Evolutionary conservation across 2,113 vertebrate genomes (phyloP), one percentile per base, ranked within the genome.

Genomic region (Entosphenus tridentatus): DNA sequence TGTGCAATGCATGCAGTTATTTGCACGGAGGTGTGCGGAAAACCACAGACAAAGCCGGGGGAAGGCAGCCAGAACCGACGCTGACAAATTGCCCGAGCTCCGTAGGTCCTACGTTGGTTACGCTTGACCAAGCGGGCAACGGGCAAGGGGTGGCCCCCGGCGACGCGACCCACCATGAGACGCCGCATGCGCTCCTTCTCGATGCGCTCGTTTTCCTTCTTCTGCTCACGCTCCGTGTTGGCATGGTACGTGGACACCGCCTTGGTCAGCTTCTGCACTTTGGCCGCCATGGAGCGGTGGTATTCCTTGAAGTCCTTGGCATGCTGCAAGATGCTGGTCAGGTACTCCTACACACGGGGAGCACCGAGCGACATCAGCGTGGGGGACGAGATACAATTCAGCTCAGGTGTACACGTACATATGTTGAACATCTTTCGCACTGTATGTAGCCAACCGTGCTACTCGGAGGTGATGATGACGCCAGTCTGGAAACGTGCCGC

Each of bases 291-390:
- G 0, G 89, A 92, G 57, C 89, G 83, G 70, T 97, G 92, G 74
- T 89, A 97, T 39, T 97, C 92, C 75, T 95, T 97, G 75, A 97
- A 97, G 72, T 97, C 92, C 78, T 97, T 97, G 68, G 92, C 92
- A 1, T 97, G 92, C 76, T 96, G 91, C 59, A 97, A 83, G 71
- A 97, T 97, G 82, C 92, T 96, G 70, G 95, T 96, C 81, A 97
- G 89, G 85, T 96, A 97, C 80, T 97, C 92, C 92, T 97, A 71
- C 12, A 0, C 39, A 39, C 39, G 39, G 39, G 39, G 39, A 39
- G 39, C 39, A 39, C 39, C 39, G 39, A 39, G 39, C 39, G 6
- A 7, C 39, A 39, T 39, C 39, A 39, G 18, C 18, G 18, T 21
- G 18, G 18, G 18, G 3, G 18, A 21, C 18, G 18, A 21, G 39